These are phyloP conservation scores for Vanacampus margaritifer DNA, from an alignment of 2,113 vertebrate species.

Conservation along the genomic window DNA sequence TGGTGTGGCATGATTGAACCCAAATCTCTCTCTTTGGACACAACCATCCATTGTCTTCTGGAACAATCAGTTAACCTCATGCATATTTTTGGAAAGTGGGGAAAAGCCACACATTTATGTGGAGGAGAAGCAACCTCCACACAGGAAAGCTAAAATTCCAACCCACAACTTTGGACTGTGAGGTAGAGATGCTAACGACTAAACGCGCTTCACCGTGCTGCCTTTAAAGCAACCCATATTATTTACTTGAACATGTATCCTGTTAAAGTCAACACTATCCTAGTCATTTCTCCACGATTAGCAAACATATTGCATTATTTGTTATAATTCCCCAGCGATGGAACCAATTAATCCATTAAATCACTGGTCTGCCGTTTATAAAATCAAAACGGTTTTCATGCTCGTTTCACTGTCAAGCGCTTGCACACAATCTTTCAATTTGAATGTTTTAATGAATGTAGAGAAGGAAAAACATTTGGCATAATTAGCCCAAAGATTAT, in stretches of 20 bases:
- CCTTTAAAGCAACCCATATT: not conserved
- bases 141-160: not conserved
- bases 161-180: not conserved
- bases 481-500: slow-evolving; percentile 45
- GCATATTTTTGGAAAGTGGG: not conserved
- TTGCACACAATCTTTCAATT: slow-evolving; percentile 32
- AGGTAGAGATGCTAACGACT: not conserved
- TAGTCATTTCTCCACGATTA: not conserved
- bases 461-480: slow-evolving; percentile 9
- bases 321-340: not conserved
- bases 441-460: slow-evolving; percentile 60
- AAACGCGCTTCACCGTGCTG: not conserved
- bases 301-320: not conserved
- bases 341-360: not conserved
- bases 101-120: not conserved
- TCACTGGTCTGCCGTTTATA: not conserved
- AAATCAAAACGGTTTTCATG: not conserved
- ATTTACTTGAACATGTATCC: not conserved
- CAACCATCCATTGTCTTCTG: not conserved
- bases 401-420: slow-evolving; percentile 11
- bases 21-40: not conserved
- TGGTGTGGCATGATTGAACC: not conserved
- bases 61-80: not conserved
- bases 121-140: not conserved
- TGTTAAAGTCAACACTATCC: not conserved